Percentiles rank a stretch among this genome's conserved stretches.
These are phyloP conservation scores for Syrista parreyssii DNA, from an alignment of 2,888 invertebrate genomes.

Conservation along the genomic window DNA sequence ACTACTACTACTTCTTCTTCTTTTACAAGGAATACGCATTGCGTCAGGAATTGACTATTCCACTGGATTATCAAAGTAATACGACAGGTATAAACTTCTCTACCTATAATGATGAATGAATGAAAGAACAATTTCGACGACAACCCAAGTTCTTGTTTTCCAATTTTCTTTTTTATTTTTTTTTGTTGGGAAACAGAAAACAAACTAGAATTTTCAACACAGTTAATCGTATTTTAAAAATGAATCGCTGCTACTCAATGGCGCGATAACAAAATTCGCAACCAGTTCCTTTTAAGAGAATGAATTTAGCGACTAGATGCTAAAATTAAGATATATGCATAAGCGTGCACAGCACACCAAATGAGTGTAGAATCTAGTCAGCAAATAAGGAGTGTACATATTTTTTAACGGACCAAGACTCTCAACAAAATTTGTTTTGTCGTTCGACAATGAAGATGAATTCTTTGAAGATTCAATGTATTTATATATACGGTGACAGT, in stretches of 20 bases:
- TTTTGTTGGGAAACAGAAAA: background rate
- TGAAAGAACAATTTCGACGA: background rate
- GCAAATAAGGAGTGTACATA: slow-evolving; percentile 23
- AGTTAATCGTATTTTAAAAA: background rate
- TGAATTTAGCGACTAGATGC: slow-evolving; percentile 1
- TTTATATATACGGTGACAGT: background rate
- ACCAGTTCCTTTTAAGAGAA: slow-evolving; percentile 7
- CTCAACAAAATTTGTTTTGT: background rate
- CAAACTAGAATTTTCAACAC: background rate
- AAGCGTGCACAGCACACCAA: slow-evolving; percentile 16
- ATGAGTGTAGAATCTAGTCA: slow-evolving; percentile 55
- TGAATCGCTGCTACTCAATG: background rate
- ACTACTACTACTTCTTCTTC: background rate
- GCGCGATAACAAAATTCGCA: background rate
- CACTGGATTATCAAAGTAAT: background rate
- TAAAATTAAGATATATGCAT: slow-evolving; percentile 1
- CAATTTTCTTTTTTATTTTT: background rate
- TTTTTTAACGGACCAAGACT: slow-evolving; percentile 27
- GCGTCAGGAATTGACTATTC: background rate
- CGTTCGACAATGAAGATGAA: background rate
- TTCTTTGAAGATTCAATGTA: background rate
- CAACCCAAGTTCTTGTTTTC: background rate
- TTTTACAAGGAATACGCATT: background rate
- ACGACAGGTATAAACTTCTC: background rate
- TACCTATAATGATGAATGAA: background rate